phyloP scores from a whole-genome alignment of 2,113 vertebrate species.

The Pterocles gutturalis region DNA sequence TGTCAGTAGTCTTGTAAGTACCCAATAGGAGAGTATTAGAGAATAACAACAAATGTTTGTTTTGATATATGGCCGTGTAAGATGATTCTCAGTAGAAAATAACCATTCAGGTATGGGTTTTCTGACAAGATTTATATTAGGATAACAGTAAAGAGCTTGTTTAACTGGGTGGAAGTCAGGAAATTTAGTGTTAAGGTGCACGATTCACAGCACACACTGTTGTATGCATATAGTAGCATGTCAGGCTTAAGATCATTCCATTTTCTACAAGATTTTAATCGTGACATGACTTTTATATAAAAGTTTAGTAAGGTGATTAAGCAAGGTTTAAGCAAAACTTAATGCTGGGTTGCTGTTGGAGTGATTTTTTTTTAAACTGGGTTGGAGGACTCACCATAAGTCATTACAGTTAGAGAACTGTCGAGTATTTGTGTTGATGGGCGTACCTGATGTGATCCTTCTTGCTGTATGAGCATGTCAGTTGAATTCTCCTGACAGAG shows the following conservation, averaged over 20 bases:
- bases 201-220: background rate
- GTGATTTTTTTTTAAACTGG: background rate
- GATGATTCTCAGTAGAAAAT: background rate
- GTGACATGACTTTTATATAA: background rate
- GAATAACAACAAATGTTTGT: background rate
- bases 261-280: background rate
- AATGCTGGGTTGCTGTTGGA: background rate
- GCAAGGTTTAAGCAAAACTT: background rate
- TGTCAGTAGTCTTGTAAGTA: background rate
- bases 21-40: background rate
- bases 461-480: accelerated
- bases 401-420: background rate
- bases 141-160: background rate
- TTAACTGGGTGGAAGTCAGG: background rate
- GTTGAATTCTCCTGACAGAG: background rate
- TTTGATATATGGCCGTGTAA: background rate
- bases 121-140: background rate
- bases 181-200: background rate
- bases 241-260: background rate
- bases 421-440: background rate
- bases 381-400: background rate
- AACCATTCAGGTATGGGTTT: background rate
- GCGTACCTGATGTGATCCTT: background rate
- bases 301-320: background rate
- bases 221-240: background rate